Evolutionary conservation across 2,888 invertebrate species (phyloP), one percentile per base, ranked within the genome.

Genomic region (Drosophila nigricruria): DNA sequence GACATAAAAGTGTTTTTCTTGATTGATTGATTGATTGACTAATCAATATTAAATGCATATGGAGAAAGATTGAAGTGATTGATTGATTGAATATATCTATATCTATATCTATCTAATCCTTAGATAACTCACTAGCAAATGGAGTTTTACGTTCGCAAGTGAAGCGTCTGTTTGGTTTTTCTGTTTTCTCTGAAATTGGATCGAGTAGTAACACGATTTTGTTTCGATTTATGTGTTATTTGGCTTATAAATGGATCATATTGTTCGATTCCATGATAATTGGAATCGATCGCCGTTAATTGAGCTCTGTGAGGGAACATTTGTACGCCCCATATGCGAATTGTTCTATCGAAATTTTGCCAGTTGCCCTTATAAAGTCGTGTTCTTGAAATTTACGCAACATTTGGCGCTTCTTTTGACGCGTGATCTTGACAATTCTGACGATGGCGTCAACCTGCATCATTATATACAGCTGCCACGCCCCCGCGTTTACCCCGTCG

Each of bases 351-450:
- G 38, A 45, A 73, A 74, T 57, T 70, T 56, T 58, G 61, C 64
- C 45, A 43, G 47, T 61, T 66, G 70, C 56, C 77, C 77, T 70
- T 77, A 77, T 77, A 75, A 79, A 77, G 77, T 43, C 40, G 70
- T 71, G 83, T 86, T 83, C 89, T 83, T 83, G 83, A 83, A 83
- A 82, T 89, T 83, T 89, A 83, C 89, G 89, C 83, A 84, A 88
- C 83, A 89, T 89, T 84, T 84, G 87, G 84, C 88, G 87, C 89
- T 81, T 87, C 69, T 70, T 73, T 88, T 71, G 82, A 78, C 64
- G 77, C 80, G 66, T 70, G 85, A 76, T 82, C 86, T 82, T 88
- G 80, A 71, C 68, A 72, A 61, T 73, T 38, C 36, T 32, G 45
- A 9, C 62, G 84, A 82, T 83, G 88, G 80, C 88, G 84, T 84